phyloP scores from a whole-genome alignment of 2,113 vertebrate species.

The Abramis brama region DNA sequence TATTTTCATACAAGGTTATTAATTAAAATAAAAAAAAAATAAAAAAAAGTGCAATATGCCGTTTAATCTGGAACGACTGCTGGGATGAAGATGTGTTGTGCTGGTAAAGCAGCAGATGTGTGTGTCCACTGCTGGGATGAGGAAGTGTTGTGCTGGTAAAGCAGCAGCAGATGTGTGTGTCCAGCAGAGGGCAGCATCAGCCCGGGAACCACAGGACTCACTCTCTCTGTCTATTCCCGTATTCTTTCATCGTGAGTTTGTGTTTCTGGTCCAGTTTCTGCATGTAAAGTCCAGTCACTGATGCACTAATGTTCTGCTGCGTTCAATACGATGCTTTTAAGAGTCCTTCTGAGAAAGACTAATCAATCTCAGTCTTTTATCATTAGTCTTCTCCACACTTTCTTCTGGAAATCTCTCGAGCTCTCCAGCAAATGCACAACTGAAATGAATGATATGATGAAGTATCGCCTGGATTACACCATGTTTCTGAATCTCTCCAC shows the following conservation, averaged over 20 bases:
- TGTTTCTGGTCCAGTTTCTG: neutral
- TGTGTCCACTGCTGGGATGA: neutral
- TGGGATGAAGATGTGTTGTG: neutral
- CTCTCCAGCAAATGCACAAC: neutral
- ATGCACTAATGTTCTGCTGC: neutral
- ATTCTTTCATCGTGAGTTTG: neutral
- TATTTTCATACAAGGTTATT: too few relatives aligned
- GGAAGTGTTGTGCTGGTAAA: too few relatives aligned
- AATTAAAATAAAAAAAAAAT: too few relatives aligned
- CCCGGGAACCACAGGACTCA: too few relatives aligned
- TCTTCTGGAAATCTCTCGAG: neutral
- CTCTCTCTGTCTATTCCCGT: too few relatives aligned
- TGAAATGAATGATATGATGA: neutral
- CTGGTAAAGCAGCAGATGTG: neutral
- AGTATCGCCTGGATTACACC: conserved; percentile 54
- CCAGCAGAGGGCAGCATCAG: conserved; percentile 49
- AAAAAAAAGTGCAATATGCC: too few relatives aligned
- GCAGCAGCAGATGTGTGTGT: neutral
- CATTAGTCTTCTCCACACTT: too few relatives aligned
- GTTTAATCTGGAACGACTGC: too few relatives aligned
- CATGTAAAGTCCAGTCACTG: neutral
- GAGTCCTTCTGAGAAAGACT: neutral
- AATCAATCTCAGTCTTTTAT: neutral
- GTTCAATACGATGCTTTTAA: neutral
- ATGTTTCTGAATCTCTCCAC: neutral